Evolutionary conservation across 2,797 vertebrate species (phyloP), one percentile per base, ranked within the genome.

Genomic region (Periophthalmus magnuspinnatus): DNA sequence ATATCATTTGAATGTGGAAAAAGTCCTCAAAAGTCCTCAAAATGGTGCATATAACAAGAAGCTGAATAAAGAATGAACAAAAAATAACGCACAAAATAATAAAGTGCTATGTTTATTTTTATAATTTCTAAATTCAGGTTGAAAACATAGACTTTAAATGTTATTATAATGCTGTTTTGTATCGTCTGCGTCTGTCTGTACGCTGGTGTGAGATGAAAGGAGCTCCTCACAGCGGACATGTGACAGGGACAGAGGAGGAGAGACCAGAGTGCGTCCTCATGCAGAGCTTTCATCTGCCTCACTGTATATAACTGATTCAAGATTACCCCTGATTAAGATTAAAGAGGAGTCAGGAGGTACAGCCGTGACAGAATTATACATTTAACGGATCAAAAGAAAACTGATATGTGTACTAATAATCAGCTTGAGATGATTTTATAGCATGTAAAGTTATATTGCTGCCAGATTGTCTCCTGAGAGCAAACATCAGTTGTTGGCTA

Each of bases 181-280:
- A n/a, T 50, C 0, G 1, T 16, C 17, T 55, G 52, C 9, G 10
- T 22, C 10, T 4, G 10, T 48, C 3, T 48, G 14, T 19, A 5
- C 47, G 19, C 47, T 48, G 21, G 11, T 64, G 67, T 79, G 0
- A 64, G 72, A 88, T 89, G 83, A 88, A 86, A 89, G 79, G 79
- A 69, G 76, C 84, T 90, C 77, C 85, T 89, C 82, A 80, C 81
- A 69, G 67, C 68, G 68, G 81, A 75, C 80, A 78, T 81, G 72
- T 79, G 83, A 84, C 64, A 67, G 65, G 77, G 69, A 66, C 69
- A 65, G 32, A 48, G n/a, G n/a, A n/a, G n/a, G n/a, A 34, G 54
- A 68, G 68, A 65, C 52, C 70, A 41, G 72, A 79, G 78, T 32
- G 61, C 72, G 78, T 69, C 73, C 76, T 65, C 69, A 69, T 68